Evolutionary conservation across 2,888 invertebrate species (phyloP).

Genomic region (Hetaerina titia): DNA sequence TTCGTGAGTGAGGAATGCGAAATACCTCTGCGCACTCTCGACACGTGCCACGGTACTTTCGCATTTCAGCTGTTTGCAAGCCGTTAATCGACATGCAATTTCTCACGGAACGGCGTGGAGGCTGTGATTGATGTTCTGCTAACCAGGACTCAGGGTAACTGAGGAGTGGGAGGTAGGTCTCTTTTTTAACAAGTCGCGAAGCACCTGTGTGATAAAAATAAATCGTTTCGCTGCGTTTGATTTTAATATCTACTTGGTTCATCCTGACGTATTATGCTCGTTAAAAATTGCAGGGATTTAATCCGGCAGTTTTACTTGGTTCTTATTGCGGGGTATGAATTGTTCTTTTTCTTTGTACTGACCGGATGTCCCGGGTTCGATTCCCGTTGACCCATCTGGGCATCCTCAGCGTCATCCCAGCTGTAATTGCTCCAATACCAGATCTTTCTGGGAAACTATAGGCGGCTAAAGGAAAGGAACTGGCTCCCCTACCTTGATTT

Average conservation of each 20-base stretch:
- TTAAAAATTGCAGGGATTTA: too few species aligned
- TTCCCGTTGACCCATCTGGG: neutral
- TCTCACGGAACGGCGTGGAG: neutral
- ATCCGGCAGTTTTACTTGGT: neutral
- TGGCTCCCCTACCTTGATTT: too few species aligned
- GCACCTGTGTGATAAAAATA: neutral
- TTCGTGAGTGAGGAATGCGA: neutral
- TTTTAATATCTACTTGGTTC: neutral
- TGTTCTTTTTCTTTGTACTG: too few species aligned
- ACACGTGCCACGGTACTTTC: neutral
- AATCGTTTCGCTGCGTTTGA: neutral
- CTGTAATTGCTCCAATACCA: too few species aligned
- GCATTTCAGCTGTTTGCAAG: neutral
- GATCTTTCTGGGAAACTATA: too few species aligned
- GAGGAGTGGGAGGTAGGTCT: neutral
- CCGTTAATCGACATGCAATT: neutral
- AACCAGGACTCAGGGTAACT: neutral
- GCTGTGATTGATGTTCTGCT: neutral
- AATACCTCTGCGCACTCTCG: neutral
- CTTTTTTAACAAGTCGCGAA: neutral
- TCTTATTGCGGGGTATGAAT: neutral
- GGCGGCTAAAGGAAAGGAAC: too few species aligned
- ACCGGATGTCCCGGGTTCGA: too few species aligned
- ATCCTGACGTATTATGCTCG: too few species aligned
- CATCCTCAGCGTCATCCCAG: neutral